Evolutionary conservation across 2,113 vertebrate genomes (phyloP), one percentile per base, ranked within the genome.

Genomic region (Chroicocephalus ridibundus): DNA sequence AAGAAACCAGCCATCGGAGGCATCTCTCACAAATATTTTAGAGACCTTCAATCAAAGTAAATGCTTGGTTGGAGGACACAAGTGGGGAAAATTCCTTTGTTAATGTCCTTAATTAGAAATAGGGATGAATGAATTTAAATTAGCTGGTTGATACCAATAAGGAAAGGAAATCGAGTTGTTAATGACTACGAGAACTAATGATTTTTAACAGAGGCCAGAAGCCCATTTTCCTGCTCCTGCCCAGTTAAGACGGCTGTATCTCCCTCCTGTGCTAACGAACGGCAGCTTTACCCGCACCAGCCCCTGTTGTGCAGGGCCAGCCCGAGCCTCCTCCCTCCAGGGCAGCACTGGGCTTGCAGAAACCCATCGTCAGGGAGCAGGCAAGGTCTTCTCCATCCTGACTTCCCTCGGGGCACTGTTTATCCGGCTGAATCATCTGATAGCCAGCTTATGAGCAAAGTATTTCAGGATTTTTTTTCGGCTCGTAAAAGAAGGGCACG

Each of bases 91-190:
- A 66, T 12, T 51, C 47, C 34, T 57, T 71, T 52, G 36, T 54
- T 74, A 78, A 64, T 34, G 40, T 25, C 27, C 34, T 70, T 82
- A 74, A 74, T 86, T 79, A 74, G 88, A 70, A 79, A 68, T 8
- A 69, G 61, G 32, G 60, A 32, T 15, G 26, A 69, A 38, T 54
- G 88, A 74, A 69, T 54, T 82, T 27, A 69, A 86, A 60, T 68
- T 36, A 79, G 57, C 79, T 91, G 64, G 51, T 32, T 88, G 69
- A 75, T 75, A 79, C 27, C 61, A 65, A 21, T 31, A 61, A 84
- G 55, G 58, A 91, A 83, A 80, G 61, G 86, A 91, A 74, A 69
- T 69, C 19, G 15, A 72, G 55, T 54, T 86, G 49, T 52, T 82
- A 60, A 74, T 40, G 85, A 75, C 20, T 19, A 13, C 19, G n/a